These are phyloP conservation scores for Etheostoma nigrum DNA, from an alignment of 2,797 vertebrate genomes.

Conservation along the genomic window DNA sequence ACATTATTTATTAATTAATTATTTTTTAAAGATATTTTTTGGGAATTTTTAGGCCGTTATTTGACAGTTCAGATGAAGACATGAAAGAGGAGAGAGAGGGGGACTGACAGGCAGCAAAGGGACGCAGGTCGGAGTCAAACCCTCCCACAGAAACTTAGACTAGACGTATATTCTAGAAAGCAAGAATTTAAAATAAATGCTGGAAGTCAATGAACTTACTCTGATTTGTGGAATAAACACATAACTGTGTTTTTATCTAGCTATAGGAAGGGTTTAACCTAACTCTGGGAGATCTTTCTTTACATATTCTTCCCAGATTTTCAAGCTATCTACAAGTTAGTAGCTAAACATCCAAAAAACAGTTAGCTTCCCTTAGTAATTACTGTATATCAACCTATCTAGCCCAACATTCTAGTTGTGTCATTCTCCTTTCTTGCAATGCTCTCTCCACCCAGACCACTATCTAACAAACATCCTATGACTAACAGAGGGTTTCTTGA, in stretches of 20 bases:
- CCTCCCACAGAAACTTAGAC: too few relatives aligned
- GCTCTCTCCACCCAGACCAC: background rate
- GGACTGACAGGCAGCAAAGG: too few relatives aligned
- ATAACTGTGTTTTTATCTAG: background rate
- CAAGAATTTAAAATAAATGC: background rate
- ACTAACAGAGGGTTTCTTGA: constrained; percentile 6
- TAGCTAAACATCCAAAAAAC: constrained; percentile 3
- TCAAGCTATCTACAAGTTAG: background rate
- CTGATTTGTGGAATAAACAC: background rate
- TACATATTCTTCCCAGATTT: background rate
- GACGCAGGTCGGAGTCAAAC: too few relatives aligned
- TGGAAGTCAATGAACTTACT: background rate
- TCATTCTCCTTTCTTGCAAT: background rate
- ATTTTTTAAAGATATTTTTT: too few relatives aligned
- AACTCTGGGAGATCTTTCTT: background rate
- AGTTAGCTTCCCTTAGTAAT: background rate
- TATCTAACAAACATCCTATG: background rate
- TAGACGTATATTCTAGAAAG: background rate
- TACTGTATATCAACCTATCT: background rate
- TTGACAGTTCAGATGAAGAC: too few relatives aligned
- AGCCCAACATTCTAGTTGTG: background rate
- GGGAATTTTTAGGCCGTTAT: too few relatives aligned
- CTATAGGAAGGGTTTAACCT: background rate
- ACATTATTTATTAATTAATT: background rate
- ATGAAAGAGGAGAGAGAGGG: too few relatives aligned